Conservation (phyloP, 2,113 vertebrate genomes). For the Odobenus rosmarus region DNA sequence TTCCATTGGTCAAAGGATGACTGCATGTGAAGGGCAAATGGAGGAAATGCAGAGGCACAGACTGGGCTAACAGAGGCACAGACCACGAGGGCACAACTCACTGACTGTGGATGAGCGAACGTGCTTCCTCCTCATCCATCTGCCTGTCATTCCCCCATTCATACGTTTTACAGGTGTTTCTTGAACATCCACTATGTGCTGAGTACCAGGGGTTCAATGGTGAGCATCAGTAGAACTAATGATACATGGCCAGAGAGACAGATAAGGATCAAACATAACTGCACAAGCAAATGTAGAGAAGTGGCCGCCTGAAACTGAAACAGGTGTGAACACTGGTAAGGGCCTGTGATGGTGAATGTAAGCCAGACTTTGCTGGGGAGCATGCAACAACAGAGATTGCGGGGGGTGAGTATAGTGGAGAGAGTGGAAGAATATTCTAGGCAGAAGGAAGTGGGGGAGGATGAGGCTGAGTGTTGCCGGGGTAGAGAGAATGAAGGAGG, state of each 20-base stretch:
- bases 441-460: background rate
- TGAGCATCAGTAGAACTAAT: background rate
- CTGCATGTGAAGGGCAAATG: background rate
- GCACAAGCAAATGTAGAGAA: accelerated
- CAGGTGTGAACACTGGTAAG: accelerated
- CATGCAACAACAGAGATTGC: background rate
- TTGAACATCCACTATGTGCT: background rate
- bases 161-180: background rate
- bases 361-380: background rate
- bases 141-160: background rate
- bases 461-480: background rate
- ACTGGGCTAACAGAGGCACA: background rate
- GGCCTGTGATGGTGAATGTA: accelerated
- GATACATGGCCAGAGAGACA: background rate
- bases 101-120: accelerated
- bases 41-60: background rate
- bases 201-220: background rate
- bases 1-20: background rate
- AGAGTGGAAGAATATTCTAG: background rate
- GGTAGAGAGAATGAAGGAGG: background rate
- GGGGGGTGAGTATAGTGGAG: accelerated
- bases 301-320: accelerated
- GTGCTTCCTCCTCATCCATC: background rate
- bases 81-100: accelerated
- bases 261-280: background rate